Base-by-base conservation (phyloP, 2,797 vertebrate species). In the Betta splendens region DNA sequence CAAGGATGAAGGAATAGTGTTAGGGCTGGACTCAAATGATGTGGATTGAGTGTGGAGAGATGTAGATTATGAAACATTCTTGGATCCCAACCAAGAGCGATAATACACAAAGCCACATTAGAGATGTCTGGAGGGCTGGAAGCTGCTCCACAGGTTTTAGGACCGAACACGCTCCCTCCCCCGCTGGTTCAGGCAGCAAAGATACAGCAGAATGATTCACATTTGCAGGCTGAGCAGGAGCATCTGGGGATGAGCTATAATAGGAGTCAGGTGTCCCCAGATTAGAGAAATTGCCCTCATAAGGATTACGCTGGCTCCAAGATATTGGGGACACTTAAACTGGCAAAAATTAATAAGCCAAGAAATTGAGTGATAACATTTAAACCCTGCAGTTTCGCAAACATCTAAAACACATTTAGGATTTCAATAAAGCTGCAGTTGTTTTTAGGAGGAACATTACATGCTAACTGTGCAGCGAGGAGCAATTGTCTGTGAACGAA, bases 381-480 rank as follows among this genome's bases (percentile, higher is more conserved):
- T 37, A 1, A 42, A 9, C n/a, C 7, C 29, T 9, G 13, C 9
- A 11, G 20, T 1, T 32, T n/a, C 48, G 5, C 8, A 25, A 32
- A 5, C 7, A 52, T 18, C 1, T 5, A 2, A 5, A 13, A 5
- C n/a, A 35, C 16, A 60, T 21, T 25, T 35, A 11, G 3, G 29
- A 4, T 48, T 3, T 40, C 28, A 9, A 12, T 39, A 1, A 40
- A 53, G 13, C 4, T 9, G 16, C 0, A 44, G 6, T 7, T 17
- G 69, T 52, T 70, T 33, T 39, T 42, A 64, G 13, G 9, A 76
- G 76, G 68, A 61, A 46, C 66, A 43, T 26, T 64, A 49, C 65
- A 72, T 48, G 55, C 38, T 5, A 76, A 68, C 9, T 77, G 29
- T 16, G 42, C 43, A 80, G 80, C 1, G 29, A 85, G 46, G 23